A percentile compares a stretch with the other conserved stretches of the same genome.
Evolutionary conservation across 2,797 vertebrate genomes (phyloP).

Genomic region (Naso thynnoides): DNA sequence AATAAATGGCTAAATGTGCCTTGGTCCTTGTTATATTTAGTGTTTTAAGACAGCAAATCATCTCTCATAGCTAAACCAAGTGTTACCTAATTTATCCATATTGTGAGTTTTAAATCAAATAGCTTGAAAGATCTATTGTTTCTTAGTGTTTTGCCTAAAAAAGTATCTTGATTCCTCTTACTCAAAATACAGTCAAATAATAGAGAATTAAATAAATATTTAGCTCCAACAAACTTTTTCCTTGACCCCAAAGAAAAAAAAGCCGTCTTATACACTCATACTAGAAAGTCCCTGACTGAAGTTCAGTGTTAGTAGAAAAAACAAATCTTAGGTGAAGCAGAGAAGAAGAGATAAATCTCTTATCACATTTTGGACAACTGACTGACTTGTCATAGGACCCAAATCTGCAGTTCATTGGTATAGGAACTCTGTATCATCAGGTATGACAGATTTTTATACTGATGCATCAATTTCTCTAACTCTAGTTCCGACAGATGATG

Average conservation of each 20-base stretch:
- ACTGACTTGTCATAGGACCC: background rate
- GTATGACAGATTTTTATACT: slow-evolving; percentile 46
- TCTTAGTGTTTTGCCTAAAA: background rate
- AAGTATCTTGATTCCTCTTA: slow-evolving; percentile 7
- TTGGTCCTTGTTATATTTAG: background rate
- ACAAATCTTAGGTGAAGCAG: background rate
- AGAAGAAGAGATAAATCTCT: background rate
- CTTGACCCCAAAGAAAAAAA: no score
- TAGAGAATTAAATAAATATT: slow-evolving; percentile 5
- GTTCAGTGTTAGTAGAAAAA: background rate
- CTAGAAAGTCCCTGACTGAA: background rate
- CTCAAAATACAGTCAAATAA: background rate
- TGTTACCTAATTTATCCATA: background rate
- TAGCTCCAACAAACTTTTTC: slow-evolving; percentile 7
- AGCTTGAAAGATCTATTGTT: background rate
- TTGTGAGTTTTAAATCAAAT: background rate
- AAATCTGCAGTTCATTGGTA: slow-evolving; percentile 13
- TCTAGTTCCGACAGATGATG: slow-evolving; percentile 50
- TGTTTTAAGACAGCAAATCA: slow-evolving; percentile 3
- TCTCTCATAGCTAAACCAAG: background rate
- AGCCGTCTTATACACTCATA: no score
- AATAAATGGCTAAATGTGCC: background rate
- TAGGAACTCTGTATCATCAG: slow-evolving; percentile 19
- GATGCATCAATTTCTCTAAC: slow-evolving; percentile 52
- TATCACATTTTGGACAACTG: background rate